Base-by-base conservation (phyloP, 2,888 invertebrate species). In the Lobophora halterata region DNA sequence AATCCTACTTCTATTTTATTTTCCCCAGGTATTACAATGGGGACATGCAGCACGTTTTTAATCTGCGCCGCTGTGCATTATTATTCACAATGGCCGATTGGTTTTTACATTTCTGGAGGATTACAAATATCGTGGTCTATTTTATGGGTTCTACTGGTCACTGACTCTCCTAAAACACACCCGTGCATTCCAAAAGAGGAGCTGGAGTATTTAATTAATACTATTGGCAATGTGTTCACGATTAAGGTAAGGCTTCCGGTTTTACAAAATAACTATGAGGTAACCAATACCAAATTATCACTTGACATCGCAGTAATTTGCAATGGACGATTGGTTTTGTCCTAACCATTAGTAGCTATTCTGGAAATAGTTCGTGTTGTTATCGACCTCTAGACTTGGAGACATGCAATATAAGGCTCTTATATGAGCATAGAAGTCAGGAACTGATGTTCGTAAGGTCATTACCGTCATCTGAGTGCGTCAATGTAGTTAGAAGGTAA, bases 41-140 rank as follows among this genome's bases (percentile, higher is more conserved):
- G 92, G 3, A 93, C 93, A 0, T 90, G 91, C 38, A 79, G 90
- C 1, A 91, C 93, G 1, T 93, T 92, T 72, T 88, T 92, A 0
- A 64, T 92, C 18, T 89, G 92, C 42, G 92, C 92, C 1, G 67
- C 83, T 0, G 82, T 93, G 0, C 91, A 92, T 6, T 90, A 90
- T 37, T 71, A 76, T 6, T 74, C 90, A 0, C 90, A 89, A 24
- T 93, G 93, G 93, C 87, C 88, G 1, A 83, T 89, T 62, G 93
- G 91, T 0, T 93, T 92, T 74, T 92, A 92, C 57, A 64, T 90
- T n/a, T 79, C 90, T 0, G 90, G 91, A 0, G 61, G 89, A 0
- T 55, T 89, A 3, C 88, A 90, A 58, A 58, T 89, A 0, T 5
- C 88, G 1, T 91, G 92, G 75, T 75, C 89, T 0, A 24, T 79